A percentile compares a stretch with the other conserved stretches of the same genome.
Evolutionary conservation across 2,113 vertebrate genomes (phyloP).

Genomic region (Nothocercus julius): DNA sequence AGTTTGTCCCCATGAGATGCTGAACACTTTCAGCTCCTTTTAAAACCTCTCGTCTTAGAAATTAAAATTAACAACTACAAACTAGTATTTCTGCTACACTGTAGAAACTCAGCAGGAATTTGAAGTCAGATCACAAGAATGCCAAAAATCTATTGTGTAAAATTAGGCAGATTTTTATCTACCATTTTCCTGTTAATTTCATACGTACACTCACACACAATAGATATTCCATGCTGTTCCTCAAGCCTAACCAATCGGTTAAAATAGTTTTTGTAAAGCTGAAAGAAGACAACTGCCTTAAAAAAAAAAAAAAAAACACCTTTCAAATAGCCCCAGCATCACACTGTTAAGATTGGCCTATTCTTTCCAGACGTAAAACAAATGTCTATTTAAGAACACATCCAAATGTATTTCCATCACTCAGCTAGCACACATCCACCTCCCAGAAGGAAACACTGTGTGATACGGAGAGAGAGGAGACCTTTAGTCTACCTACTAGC

Average conservation of each 20-base stretch:
- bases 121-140: conserved; percentile 59
- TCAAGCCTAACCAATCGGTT: conserved; percentile 45
- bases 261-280: conserved; percentile 58
- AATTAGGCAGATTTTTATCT: conserved; percentile 57
- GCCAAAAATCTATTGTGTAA: conserved; percentile 46
- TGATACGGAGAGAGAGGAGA: conserved; percentile 28
- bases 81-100: conserved; percentile 41
- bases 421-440: conserved; percentile 39
- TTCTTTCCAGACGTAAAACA: conserved; percentile 65
- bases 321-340: conserved; percentile 39
- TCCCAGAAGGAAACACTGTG: conserved; percentile 53
- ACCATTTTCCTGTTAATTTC: conserved; percentile 30
- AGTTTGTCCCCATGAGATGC: conserved; percentile 62
- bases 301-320: conserved; percentile 21
- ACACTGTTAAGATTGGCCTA: conserved; percentile 3
- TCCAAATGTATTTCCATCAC: conserved; percentile 60
- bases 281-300: conserved; percentile 56
- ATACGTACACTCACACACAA: not conserved
- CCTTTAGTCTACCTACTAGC: conserved; percentile 59
- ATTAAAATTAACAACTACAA: conserved; percentile 67
- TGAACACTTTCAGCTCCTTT: conserved; percentile 55
- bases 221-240: conserved; percentile 26
- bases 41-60: conserved; percentile 44
- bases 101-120: conserved; percentile 46
- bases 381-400: conserved; percentile 62